phyloP scores from a whole-genome alignment of 2,797 vertebrate genomes.

The Tinamus major region DNA sequence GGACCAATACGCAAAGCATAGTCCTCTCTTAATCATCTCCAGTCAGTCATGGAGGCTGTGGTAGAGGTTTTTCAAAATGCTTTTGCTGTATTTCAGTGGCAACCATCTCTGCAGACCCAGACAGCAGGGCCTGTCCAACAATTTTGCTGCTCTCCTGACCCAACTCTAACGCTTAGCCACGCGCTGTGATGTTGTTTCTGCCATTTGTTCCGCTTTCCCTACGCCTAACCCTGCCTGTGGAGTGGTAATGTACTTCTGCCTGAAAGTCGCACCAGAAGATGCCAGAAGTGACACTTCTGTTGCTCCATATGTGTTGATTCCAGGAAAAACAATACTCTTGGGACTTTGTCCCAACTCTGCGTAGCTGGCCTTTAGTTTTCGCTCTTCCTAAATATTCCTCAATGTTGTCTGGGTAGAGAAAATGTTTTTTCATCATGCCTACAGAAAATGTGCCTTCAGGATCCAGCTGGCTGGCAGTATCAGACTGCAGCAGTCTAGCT shows the following conservation, averaged over 20 bases:
- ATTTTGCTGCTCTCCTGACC: neutral
- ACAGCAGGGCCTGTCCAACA: neutral
- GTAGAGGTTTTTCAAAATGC: neutral
- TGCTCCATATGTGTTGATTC: neutral
- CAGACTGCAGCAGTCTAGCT: neutral
- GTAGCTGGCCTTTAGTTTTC: neutral
- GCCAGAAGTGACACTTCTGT: neutral
- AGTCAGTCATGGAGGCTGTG: neutral
- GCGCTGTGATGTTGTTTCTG: neutral
- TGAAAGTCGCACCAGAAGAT: neutral
- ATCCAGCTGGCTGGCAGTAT: neutral
- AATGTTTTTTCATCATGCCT: neutral
- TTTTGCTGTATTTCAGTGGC: neutral
- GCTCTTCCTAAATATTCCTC: slow-evolving; percentile 24
- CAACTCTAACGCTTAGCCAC: neutral
- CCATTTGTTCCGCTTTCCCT: neutral
- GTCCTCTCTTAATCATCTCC: neutral
- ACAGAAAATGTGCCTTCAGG: neutral
- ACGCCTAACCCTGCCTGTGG: neutral
- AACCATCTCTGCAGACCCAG: neutral
- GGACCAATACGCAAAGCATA: neutral
- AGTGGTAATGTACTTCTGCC: neutral
- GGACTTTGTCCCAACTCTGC: slow-evolving; percentile 18
- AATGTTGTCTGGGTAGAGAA: slow-evolving; percentile 20
- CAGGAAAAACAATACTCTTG: neutral